Evolutionary conservation across 2,113 vertebrate species (phyloP), one percentile per base, ranked within the genome.

Genomic region (Thamnophis sirtalis): DNA sequence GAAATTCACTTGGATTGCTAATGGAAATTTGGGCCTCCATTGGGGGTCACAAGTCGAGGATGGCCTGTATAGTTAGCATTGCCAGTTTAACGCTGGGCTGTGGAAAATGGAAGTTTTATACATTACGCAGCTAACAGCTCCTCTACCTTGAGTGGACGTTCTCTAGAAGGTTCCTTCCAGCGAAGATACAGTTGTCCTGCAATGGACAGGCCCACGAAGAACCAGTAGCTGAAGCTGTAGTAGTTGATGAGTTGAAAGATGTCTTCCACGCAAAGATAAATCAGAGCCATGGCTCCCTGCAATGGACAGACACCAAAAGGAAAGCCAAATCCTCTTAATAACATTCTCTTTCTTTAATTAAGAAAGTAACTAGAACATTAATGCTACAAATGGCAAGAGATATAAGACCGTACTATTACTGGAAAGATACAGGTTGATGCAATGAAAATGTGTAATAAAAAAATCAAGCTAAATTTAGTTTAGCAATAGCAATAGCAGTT

Each of bases 221-320:
- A 98, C 98, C 98, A 99, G 96, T 99, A 99, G 97, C 98, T 99
- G 97, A 99, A 99, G 95, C 98, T 99, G 95, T 99, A 99, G 97
- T 99, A 99, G 97, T 99, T 99, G 92, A 99, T 99, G 56, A 99
- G 97, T 94, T 97, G 97, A 97, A 99, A 99, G 96, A 99, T 98
- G 88, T 99, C 98, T 88, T 99, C 98, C 21, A 99, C 98, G 84
- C 98, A 99, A 91, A 99, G 95, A 92, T 99, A 99, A 84, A 99
- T 96, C 56, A 99, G 94, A 10, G 98, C 98, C 98, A 99, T 99
- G 92, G 98, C 73, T 0, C 98, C 98, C 98, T 99, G 96, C 0
- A 1, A 8, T 0, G 5, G 60, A 86, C 5, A 21, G 80, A 6
- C 1, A 19, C 0, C 24, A 4, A 43, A 7, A 21, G 53, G 10